Conservation (phyloP, 1,140 invertebrate genomes). For the Lepidurus arcticus region DNA sequence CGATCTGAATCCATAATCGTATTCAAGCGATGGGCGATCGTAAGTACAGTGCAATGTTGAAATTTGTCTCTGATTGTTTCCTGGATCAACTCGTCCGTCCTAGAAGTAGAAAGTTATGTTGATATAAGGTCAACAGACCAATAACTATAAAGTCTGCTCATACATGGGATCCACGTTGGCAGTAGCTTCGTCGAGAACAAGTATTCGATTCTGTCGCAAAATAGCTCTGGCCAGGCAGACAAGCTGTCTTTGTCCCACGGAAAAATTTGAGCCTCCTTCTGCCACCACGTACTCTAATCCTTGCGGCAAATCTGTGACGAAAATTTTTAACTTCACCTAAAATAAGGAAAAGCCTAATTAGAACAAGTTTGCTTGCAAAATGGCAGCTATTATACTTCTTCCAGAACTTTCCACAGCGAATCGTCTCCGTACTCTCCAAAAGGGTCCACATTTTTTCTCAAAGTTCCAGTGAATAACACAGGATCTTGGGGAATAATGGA, state of each 20-base stretch:
- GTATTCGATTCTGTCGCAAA: slow-evolving; percentile 56
- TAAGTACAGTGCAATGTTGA: slow-evolving; percentile 69
- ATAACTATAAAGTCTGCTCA: slow-evolving; percentile 36
- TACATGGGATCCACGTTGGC: slow-evolving; percentile 62
- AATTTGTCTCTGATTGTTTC: slow-evolving; percentile 66
- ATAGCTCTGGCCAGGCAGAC: slow-evolving; percentile 59
- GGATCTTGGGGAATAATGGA: slow-evolving; percentile 85
- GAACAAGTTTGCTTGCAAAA: slow-evolving; percentile 35
- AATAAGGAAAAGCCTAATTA: slow-evolving; percentile 42
- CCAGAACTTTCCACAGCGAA: slow-evolving; percentile 62
- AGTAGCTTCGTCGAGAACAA: slow-evolving; percentile 67
- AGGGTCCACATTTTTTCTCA: slow-evolving; percentile 82
- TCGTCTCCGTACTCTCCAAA: slow-evolving; percentile 66
- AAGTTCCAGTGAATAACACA: slow-evolving; percentile 72
- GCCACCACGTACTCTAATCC: slow-evolving; percentile 63
- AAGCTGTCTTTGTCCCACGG: slow-evolving; percentile 74
- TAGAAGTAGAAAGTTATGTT: slow-evolving; percentile 25
- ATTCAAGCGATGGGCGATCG: slow-evolving; percentile 77
- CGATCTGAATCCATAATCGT: slow-evolving; percentile 63
- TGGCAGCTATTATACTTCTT: slow-evolving; percentile 59
- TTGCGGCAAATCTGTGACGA: slow-evolving; percentile 55
- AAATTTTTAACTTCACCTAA: slow-evolving; percentile 63
- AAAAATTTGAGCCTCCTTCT: slow-evolving; percentile 71
- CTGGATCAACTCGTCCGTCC: slow-evolving; percentile 65
- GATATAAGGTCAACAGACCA: background rate